Base-by-base conservation (phyloP, 2,888 invertebrate species). In the Nemapogon koenigi region DNA sequence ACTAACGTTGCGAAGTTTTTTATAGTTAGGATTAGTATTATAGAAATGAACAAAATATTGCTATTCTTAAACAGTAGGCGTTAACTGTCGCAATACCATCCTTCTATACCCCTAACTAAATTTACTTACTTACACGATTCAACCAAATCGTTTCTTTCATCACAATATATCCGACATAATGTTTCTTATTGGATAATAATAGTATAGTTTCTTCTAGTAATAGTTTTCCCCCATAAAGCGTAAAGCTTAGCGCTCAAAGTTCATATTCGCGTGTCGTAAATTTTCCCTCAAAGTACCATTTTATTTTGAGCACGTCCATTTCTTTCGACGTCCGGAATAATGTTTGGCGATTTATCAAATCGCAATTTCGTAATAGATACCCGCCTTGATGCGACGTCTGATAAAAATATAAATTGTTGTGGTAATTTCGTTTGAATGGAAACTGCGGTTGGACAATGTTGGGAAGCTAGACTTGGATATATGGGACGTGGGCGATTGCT, bases 311-410 rank as follows among this genome's bases (percentile, higher is more conserved):
- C 59, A 62, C 58, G 63, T 63, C 71, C 71, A 78, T 76, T 78
- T 70, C 71, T 75, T 76, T 69, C 59, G 59, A 62, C 72, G 67
- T 69, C 69, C 62, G 62, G 66, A 67, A 73, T 76, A 76, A 76
- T 76, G 76, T 68, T 66, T 61, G 67, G 65, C 63, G 67, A 75
- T 78, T 75, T 73, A 71, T 78, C 73, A 78, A 76, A 75, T 70
- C 61, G 70, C 78, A 76, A 75, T 76, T 72, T 65, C 69, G 73
- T 75, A 75, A 78, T 72, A 78, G 73, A 78, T 72, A 75, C 69
- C 64, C 59, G 65, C 36, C 64, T 63, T 66, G 70, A 71, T 70
- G 65, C 54, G 63, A 62, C 59, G 55, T 55, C 54, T 61, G 66
- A 68, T 68, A 65, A 58, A 61, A 59, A 53, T 59, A 67, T 62